Percentiles rank a stretch among this genome's conserved stretches.
Conservation (phyloP, 2,113 vertebrate genomes). For the Pterocles burchelli region DNA sequence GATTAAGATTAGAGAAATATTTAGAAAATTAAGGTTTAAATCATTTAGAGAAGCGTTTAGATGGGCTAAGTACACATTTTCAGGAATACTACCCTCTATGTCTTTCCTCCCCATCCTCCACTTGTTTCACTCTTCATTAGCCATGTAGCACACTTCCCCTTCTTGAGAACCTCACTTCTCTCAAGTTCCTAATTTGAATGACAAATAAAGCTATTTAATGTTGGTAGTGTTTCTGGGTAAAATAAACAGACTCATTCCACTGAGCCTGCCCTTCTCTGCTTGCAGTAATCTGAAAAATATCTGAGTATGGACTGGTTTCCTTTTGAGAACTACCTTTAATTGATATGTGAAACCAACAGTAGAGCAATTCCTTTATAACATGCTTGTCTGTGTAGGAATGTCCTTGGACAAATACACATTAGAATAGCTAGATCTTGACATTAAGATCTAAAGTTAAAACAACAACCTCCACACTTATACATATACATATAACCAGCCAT, state of each 20-base stretch:
- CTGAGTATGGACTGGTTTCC: not conserved
- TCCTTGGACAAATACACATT: not conserved
- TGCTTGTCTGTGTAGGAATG: fast-evolving
- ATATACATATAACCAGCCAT: not conserved
- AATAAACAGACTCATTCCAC: not conserved
- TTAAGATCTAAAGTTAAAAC: not conserved
- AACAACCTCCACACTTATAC: not conserved
- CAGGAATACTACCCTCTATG: not conserved
- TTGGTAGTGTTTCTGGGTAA: not conserved
- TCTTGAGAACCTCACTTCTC: not conserved
- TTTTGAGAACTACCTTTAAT: not conserved
- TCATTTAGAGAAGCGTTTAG: not conserved
- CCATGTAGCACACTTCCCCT: not conserved
- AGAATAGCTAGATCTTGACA: not conserved
- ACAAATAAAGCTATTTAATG: not conserved
- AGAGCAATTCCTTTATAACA: not conserved
- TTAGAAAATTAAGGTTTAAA: not conserved
- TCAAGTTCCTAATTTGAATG: not conserved
- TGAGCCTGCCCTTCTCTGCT: not conserved
- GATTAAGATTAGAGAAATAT: not conserved
- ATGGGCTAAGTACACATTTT: not conserved
- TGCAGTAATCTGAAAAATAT: not conserved
- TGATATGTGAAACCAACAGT: not conserved
- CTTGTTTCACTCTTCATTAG: not conserved
- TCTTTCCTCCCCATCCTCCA: not conserved